Base-by-base conservation (phyloP, 2,888 invertebrate genomes). In the Stratiomys singularior region DNA sequence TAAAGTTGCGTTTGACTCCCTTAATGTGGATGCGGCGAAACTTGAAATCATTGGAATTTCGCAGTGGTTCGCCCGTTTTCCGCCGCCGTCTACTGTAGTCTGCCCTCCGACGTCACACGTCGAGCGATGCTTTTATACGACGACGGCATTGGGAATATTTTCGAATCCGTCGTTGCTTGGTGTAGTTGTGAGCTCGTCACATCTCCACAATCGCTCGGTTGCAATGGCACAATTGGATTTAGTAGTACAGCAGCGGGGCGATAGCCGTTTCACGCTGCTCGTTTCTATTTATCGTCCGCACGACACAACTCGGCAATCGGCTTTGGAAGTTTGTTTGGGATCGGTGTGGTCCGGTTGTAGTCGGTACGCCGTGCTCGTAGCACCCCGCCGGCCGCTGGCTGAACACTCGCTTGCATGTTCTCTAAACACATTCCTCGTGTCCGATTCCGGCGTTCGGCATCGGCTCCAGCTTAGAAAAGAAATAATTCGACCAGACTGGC, bases 111-210 rank as follows among this genome's bases (percentile, higher is more conserved):
- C 64, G 64, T 64, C 58, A 60, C 64, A 64, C 64, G 64, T 30
- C 64, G 64, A 64, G 64, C 23, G 18, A 23, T 7, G 64, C 5
- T 11, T 13, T n/a, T 18, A 23, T n/a, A 28, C 64, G 23, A 23
- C 23, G 21, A 37, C 67, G 71, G 71, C 71, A 71, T 71, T 71
- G 71, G 47, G 30, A 28, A 52, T 71, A 27, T 71, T 71, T 71
- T 47, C 71, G 25, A 71, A 71, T 71, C 71, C 47, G 47, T 71
- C 25, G 47, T 52, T 21, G 25, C 46, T 47, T 52, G n/a, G 2
- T 71, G 71, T 71, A 52, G 71, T 71, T 18, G 67, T 67, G 67
- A 46, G 25, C 27, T 5, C 58, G 23, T 25, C 64, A 18, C 30
- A 64, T 30, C 21, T 64, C 3, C 30, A 64, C 64, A 30, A 60